Base-by-base conservation (phyloP, 2,113 vertebrate species). In the Lagopus muta region DNA sequence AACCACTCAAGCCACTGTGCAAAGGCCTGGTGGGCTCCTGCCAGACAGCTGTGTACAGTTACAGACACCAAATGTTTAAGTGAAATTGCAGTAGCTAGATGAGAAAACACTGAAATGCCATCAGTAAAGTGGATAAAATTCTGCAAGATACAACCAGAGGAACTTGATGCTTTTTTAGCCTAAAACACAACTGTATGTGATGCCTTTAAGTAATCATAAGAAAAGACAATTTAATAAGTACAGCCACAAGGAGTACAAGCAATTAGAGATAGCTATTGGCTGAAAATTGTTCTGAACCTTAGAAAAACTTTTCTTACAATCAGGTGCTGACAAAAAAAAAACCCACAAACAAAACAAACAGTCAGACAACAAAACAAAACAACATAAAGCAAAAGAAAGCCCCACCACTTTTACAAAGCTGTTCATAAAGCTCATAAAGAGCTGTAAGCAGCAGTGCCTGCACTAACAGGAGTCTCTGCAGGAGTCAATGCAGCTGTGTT, bases 401-500 rank as follows among this genome's bases (percentile, higher is more conserved):
- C 36, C 24, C 36, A 38, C 6, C 34, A 17, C 10, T 54, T 45
- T 12, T 19, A 15, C 5, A 40, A 43, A 78, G 34, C 5, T 27
- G 13, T 6, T 45, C 11, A 45, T 24, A 67, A n/a, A 45, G 20
- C 42, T 52, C 47, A 45, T 40, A 28, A 66, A 45, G 42, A 20
- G 13, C 1, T 6, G 65, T 45, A 64, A 38, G 43, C 73, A n/a
- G 65, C 2, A 6, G 22, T 58, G 45, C 24, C 10, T 13, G 1
- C 55, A 24, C 61, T 2, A 0, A 1, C 50, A 52, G 75, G 17
- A 66, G 20, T 27, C 32, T 45, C n/a, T 38, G 11, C 0, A 20
- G 25, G 80, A 25, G 17, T 25, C 28, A 7, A 19, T 15, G 20
- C 43, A 14, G 54, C 14, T 6, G 48, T 8, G 1, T 6, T 6